These are phyloP conservation scores for Drosophila hamatofila DNA, from an alignment of 2,888 invertebrate genomes.

Conservation along the genomic window DNA sequence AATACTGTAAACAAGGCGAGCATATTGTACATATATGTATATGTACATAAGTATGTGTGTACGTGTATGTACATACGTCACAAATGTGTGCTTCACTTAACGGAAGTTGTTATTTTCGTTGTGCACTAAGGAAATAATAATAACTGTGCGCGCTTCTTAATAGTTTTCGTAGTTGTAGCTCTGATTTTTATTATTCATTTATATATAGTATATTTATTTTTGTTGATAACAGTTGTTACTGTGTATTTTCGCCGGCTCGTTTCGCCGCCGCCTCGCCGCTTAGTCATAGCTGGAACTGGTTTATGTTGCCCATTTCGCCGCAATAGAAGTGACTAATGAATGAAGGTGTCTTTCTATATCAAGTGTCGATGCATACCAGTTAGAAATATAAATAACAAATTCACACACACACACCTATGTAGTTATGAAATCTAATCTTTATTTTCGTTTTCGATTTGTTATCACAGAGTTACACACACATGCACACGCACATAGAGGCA, in stretches of 20 bases:
- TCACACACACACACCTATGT: conserved; percentile 9
- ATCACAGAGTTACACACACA: conserved; percentile 49
- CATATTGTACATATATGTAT: conserved; percentile 48
- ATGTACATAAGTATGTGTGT: conserved; percentile 19
- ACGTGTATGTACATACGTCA: conserved; percentile 25
- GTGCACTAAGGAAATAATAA: conserved; percentile 15
- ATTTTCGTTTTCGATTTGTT: conserved; percentile 51
- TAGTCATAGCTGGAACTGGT: conserved; percentile 58
- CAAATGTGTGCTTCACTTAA: conserved; percentile 18
- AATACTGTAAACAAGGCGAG: conserved; percentile 33
- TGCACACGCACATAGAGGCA: conserved; percentile 4
- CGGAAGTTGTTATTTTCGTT: conserved; percentile 37
- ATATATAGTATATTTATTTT: conserved; percentile 4
- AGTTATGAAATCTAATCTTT: conserved; percentile 70
- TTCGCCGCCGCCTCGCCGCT: conserved; percentile 35
- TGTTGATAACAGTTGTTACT: conserved; percentile 47
- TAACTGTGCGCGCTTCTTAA: conserved; percentile 17
- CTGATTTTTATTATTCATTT: conserved; percentile 3
- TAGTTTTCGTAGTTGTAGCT: conserved; percentile 25
- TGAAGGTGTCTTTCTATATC: conserved; percentile 44
- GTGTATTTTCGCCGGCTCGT: conserved; percentile 41
- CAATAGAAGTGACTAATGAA: conserved; percentile 47
- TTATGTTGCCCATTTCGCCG: conserved; percentile 49
- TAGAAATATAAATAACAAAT: conserved; percentile 18
- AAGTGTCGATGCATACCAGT: conserved; percentile 20